A percentile compares a stretch with the other conserved stretches of the same genome.
Evolutionary conservation across 2,888 invertebrate species (phyloP).

Genomic region (Agrotis ipsilon): DNA sequence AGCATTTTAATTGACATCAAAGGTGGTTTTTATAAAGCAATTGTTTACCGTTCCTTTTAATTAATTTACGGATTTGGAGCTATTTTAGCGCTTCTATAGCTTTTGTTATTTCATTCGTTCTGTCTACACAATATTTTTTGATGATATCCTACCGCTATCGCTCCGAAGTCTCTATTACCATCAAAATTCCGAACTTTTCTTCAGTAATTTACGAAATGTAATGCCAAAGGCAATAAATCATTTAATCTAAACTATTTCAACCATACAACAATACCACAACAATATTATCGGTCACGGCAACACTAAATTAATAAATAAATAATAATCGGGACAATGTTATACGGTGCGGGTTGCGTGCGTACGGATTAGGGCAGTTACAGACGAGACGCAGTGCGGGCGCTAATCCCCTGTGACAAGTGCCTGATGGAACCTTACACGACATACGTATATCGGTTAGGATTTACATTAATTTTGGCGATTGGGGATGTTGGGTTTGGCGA

Average conservation of each 20-base stretch:
- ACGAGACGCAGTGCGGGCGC: conserved; percentile 72
- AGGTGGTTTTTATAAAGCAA: conserved; percentile 29
- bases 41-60: neutral
- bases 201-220: neutral
- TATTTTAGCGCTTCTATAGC: neutral
- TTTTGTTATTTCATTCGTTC: neutral
- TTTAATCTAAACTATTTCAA: conserved; percentile 42
- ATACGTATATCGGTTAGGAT: conserved; percentile 60
- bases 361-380: conserved; percentile 79
- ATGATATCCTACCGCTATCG: neutral
- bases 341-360: conserved; percentile 84
- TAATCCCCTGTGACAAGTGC: conserved; percentile 84
- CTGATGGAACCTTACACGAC: conserved; percentile 73
- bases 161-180: neutral
- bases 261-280: conserved; percentile 27
- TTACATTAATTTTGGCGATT: conserved; percentile 58
- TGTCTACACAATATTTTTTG: neutral
- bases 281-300: conserved; percentile 50
- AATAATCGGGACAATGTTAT: conserved; percentile 56
- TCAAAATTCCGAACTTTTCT: neutral
- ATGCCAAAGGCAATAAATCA: conserved; percentile 12
- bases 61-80: conserved; percentile 9
- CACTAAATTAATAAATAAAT: conserved; percentile 75
- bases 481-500: conserved; percentile 17
- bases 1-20: conserved; percentile 59